Conservation (phyloP, 1,140 invertebrate genomes). For the Scaptomyza graminum region DNA sequence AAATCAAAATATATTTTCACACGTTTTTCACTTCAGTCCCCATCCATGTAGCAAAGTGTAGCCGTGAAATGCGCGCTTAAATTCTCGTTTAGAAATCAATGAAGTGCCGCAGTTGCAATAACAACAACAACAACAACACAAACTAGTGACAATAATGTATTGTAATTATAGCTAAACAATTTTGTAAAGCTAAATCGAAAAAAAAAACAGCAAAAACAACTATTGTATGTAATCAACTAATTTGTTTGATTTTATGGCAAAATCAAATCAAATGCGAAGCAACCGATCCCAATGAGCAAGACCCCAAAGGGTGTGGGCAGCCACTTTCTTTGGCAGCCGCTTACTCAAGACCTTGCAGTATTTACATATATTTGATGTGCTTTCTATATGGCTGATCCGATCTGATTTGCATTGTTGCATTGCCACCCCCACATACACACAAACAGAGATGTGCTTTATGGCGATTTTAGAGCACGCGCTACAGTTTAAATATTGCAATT, state of each 20-base stretch:
- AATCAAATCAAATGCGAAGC: conserved; percentile 66
- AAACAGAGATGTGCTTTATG: conserved; percentile 15
- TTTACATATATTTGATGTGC: conserved; percentile 40
- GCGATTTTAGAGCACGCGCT: conserved; percentile 25
- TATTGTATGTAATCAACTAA: conserved; percentile 54
- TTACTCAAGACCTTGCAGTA: conserved; percentile 31
- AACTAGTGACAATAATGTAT: conserved; percentile 60
- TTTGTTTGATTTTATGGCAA: conserved; percentile 78
- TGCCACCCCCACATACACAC: conserved; percentile 44
- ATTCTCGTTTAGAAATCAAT: conserved; percentile 69
- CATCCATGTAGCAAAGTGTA: conserved; percentile 47
- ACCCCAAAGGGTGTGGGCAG: conserved; percentile 32
- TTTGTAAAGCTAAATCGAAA: conserved; percentile 16
- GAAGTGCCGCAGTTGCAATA: conserved; percentile 65
- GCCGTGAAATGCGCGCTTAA: conserved; percentile 34
- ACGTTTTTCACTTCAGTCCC: background rate
- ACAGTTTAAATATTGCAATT: background rate
- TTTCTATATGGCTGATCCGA: conserved; percentile 33
- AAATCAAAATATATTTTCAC: background rate
- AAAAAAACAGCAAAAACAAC: conserved; percentile 8
- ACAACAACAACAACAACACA: conserved; percentile 33
- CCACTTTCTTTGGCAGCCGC: conserved; percentile 40
- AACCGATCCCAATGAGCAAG: conserved; percentile 47
- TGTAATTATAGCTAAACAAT: conserved; percentile 67
- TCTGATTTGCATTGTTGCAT: conserved; percentile 57